Conservation (phyloP, 2,113 vertebrate genomes). For the Chlorodrepanis virens region DNA sequence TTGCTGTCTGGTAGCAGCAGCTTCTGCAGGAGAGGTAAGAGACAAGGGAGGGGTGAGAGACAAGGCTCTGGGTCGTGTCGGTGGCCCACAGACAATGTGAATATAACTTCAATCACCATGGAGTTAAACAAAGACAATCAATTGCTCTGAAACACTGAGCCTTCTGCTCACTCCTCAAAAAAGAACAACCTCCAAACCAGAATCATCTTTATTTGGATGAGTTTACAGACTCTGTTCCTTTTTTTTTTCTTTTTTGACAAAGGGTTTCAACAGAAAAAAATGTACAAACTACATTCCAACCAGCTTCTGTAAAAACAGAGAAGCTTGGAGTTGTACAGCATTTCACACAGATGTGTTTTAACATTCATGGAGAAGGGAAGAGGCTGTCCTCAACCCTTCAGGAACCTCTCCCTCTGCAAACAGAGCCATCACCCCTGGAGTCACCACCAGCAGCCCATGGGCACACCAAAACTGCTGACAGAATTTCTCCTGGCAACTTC, state of each 20-base stretch:
- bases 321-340: background rate
- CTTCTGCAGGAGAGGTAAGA: background rate
- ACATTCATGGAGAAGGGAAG: background rate
- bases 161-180: background rate
- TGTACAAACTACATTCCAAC: background rate
- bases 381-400: background rate
- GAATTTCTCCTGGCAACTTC: background rate
- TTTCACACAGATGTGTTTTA: background rate
- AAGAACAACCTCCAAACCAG: background rate
- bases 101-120: background rate
- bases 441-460: background rate
- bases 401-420: background rate
- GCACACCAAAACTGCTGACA: background rate
- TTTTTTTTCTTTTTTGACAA: background rate
- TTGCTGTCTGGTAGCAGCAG: background rate
- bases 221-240: background rate
- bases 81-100: background rate
- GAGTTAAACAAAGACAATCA: background rate
- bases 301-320: background rate
- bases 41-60: background rate
- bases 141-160: background rate
- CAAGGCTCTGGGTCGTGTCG: rapidly evolving
- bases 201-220: background rate
- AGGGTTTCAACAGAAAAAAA: background rate
- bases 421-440: background rate